Evolutionary conservation across 1,140 invertebrate species (phyloP), one percentile per base, ranked within the genome.

Genomic region (Caenorhabditis latens): DNA sequence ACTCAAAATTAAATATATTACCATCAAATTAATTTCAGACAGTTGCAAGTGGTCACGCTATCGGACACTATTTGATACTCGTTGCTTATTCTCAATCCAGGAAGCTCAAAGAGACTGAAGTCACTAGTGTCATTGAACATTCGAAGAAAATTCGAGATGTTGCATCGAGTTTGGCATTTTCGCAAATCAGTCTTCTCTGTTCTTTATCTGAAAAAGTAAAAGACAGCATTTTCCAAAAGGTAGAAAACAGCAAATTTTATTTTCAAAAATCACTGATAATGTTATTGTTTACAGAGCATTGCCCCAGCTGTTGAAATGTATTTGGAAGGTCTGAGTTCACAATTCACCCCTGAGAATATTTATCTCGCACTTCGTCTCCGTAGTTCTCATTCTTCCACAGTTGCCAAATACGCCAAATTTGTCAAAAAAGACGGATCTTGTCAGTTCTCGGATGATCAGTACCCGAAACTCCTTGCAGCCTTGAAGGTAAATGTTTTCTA

Each of bases 301-400:
- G 19, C 46, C 9, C 71, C 71, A 53, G 46, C 71, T 13, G 46
- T 79, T 50, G 71, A 79, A 79, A 79, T 79, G 71, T 50, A 79
- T 79, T 24, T 79, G 46, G 71, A 79, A 79, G 71, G 71, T 2
- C 6, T 79, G 6, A 53, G 13, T 24, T 79, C 71, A 9, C 71
- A 79, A 46, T 79, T 21, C 71, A 79, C 71, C 21, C 71, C 71
- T 19, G 71, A 79, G 42, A 79, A 79, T 79, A 11, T 79, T 14
- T 79, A 79, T 24, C 46, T 79, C 0, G 71, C 71, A 24, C n/a
- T 79, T n/a, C 46, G 71, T 24, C 71, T 79, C 14, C 71, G 71
- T 13, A 21, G 11, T 24, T 79, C 71, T n/a, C 46, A 53, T 50
- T 50, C 71, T 13, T 8, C n/a, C 1, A n/a, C 24, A 4, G 71